Base-by-base conservation (phyloP, 2,113 vertebrate species). In the Candoia aspera region DNA sequence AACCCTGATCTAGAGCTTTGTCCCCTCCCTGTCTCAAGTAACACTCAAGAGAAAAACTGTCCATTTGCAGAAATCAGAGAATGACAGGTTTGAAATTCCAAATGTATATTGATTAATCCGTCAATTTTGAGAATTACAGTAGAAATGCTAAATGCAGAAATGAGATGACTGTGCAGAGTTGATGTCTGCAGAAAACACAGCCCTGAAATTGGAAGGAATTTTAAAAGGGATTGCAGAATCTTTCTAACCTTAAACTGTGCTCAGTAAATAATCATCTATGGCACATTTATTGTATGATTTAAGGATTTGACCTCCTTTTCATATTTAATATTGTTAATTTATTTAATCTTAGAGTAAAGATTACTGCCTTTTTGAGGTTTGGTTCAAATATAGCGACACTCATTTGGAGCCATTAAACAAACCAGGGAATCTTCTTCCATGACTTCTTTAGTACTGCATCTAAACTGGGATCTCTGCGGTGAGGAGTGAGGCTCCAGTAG, bases 81-180 rank as follows among this genome's bases (percentile, higher is more conserved):
- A 23, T 91, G 90, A 46, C n/a, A n/a, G 55, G 24, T 17, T 29
- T 37, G 55, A 13, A n/a, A 60, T 84, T 62, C 23, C 58, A 64
- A 13, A 54, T n/a, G 73, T 42, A 79, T 79, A 79, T 79, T 79
- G 33, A 79, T 79, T 79, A 19, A 64, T 57, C 26, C 21, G 33
- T 49, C 23, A 59, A 73, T 91, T 91, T 42, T 89, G 21, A 37
- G 62, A 89, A 85, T n/a, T 88, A 55, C 21, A 85, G 79, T 24
- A 29, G 49, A 84, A 83, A 58, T 85, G 79, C 23, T 33, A 84
- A 84, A 23, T 33, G 55, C 57, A 92, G 57, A 85, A 57, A 29
- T 49, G 1, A 55, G 79, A 88, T 60, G 68, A 85, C 58, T 15
- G 2, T 85, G 87, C 87, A 64, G 58, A 79, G 29, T 64, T 42